Percentiles rank a stretch among this genome's conserved stretches.
Conservation (phyloP, 2,113 vertebrate genomes). For the Leptobrachium ailaonicum region DNA sequence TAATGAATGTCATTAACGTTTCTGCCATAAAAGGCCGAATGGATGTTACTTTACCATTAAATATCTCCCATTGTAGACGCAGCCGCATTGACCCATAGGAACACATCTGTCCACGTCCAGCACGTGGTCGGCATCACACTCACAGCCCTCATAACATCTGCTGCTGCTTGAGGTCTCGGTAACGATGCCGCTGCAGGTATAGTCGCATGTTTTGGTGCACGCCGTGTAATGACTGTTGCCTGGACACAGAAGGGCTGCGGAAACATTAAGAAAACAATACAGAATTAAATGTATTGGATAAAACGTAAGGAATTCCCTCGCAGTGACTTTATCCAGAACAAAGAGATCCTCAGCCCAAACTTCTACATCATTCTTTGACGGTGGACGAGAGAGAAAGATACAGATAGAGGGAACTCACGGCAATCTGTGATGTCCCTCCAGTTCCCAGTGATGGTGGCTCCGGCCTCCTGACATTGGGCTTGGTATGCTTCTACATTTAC, state of each 20-base stretch:
- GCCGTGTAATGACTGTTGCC: conserved; percentile 63
- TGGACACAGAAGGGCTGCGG: conserved; percentile 64
- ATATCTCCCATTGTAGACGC: conserved; percentile 59
- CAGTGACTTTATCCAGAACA: neutral
- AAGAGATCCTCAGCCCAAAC: neutral
- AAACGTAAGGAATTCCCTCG: no score
- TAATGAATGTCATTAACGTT: no score
- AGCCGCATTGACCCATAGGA: conserved; percentile 61
- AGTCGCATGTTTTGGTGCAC: conserved; percentile 61
- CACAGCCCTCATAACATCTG: conserved; percentile 67
- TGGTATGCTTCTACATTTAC: conserved; percentile 50
- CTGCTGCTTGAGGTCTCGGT: conserved; percentile 33
- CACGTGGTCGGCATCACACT: conserved; percentile 63
- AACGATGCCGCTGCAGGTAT: conserved; percentile 55
- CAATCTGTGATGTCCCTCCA: conserved; percentile 53
- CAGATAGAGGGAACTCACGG: conserved; percentile 45
- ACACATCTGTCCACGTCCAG: conserved; percentile 65
- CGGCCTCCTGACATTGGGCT: conserved; percentile 51
- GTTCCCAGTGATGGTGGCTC: conserved; percentile 39
- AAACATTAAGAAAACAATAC: neutral
- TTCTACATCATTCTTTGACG: neutral
- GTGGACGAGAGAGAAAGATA: neutral
- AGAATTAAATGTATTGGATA: no score
- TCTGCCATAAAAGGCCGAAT: no score
- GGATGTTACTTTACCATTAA: conserved; percentile 10